Base-by-base conservation (phyloP, 2,888 invertebrate species). In the Cantharis nigra region DNA sequence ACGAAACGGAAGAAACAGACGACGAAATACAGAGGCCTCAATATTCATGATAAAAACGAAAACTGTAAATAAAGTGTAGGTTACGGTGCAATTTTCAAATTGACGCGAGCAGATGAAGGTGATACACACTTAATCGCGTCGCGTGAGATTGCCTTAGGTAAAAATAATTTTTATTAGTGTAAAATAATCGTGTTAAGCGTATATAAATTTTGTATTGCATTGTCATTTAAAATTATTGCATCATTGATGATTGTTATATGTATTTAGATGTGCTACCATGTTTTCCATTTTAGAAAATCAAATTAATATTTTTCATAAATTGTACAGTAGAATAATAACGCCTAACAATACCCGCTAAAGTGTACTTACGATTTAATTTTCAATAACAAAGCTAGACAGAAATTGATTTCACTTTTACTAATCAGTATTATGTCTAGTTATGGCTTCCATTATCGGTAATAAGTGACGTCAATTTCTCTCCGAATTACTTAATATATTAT, bases 1-100 rank as follows among this genome's bases (percentile, higher is more conserved):
- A 89, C 76, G 91, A 91, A 82, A 90, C 90, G 79, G 91, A 91
- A 76, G 90, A 87, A 79, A 87, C 87, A n/a, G 89, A 89, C 75
- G 89, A 89, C 30, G 88, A 88, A 77, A 77, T 77, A 70, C 75
- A 73, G 20, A 76, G 16, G 26, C 67, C 73, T 23, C 76, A 74
- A 30, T 78, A 71, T 64, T 78, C 75, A 75, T 78, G 78, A 78
- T 78, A 64, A 72, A 71, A 28, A 75, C 65, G 63, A 71, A 63
- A 63, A 30, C 10, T 70, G 33, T 28, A 70, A 28, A 14, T 70
- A 33, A 16, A 70, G 18, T 33, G 33, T 49, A 64, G 49, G 67
- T 72, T 67, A 63, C 26, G 67, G 13, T 26, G 49, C 30, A 71
- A 65, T 71, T 75, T 71, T 33, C 63, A 3, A 33, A 33, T 33